phyloP scores from a whole-genome alignment of 2,797 vertebrate genomes.

The Tapera naevia region DNA sequence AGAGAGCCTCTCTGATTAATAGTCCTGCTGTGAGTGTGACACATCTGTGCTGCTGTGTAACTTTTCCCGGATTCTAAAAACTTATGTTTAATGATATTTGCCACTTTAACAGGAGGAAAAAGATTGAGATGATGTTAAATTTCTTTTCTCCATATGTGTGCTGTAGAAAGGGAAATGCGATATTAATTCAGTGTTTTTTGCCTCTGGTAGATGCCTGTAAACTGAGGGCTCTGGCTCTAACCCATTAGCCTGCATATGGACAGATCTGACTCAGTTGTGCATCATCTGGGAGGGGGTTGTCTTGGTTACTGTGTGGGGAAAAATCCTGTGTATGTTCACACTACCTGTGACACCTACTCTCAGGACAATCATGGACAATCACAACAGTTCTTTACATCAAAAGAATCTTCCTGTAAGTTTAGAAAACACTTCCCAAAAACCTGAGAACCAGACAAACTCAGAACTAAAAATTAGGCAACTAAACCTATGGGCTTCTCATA shows the following conservation, averaged over 20 bases:
- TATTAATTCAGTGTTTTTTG: neutral
- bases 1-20: neutral
- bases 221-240: neutral
- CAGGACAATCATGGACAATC: neutral
- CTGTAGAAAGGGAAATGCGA: neutral
- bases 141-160: neutral
- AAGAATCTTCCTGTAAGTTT: neutral
- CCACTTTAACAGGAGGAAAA: neutral
- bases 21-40: neutral
- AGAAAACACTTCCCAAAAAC: neutral
- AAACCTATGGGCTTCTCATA: conserved; percentile 20
- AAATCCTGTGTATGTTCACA: neutral
- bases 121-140: neutral
- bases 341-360: neutral
- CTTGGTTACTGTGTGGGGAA: fast-evolving
- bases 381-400: neutral
- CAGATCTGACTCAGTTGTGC: neutral
- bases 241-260: fast-evolving
- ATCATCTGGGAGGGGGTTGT: fast-evolving
- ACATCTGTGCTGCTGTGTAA: conserved; percentile 23
- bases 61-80: neutral
- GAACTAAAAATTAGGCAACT: neutral
- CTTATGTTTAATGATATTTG: conserved; percentile 17
- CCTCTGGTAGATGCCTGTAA: fast-evolving
- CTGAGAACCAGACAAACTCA: neutral